These are phyloP conservation scores for Stenopsyche tienmushanensis DNA, from an alignment of 1,140 invertebrate genomes.

Conservation along the genomic window DNA sequence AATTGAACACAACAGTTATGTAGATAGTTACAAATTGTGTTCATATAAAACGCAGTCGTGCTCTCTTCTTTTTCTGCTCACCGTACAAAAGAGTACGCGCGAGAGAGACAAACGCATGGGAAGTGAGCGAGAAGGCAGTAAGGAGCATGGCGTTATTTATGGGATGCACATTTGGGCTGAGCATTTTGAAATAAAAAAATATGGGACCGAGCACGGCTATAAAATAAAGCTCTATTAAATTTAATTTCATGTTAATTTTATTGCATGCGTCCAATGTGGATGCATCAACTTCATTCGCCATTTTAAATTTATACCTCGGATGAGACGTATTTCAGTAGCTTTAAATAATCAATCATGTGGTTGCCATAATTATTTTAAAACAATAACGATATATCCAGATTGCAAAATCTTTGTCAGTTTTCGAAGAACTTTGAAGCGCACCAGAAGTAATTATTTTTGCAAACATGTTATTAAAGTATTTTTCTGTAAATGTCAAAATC, in stretches of 20 bases:
- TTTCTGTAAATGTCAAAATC: too few species aligned
- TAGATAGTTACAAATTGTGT: conserved; percentile 32
- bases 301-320: too few species aligned
- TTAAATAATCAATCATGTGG: too few species aligned
- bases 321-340: too few species aligned
- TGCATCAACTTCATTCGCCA: too few species aligned
- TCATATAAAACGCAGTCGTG: conserved; percentile 21
- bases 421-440: too few species aligned
- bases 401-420: too few species aligned
- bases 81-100: conserved; percentile 48
- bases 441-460: too few species aligned
- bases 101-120: conserved; percentile 47
- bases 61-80: conserved; percentile 28
- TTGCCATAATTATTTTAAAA: too few species aligned
- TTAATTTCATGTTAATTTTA: not conserved
- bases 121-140: conserved; percentile 47
- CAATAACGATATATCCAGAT: too few species aligned
- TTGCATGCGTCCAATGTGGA: too few species aligned
- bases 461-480: too few species aligned
- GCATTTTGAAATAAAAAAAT: conserved; percentile 53
- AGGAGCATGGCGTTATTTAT: conserved; percentile 54
- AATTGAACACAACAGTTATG: conserved; percentile 24
- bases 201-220: conserved; percentile 43
- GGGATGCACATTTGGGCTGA: conserved; percentile 56
- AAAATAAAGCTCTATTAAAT: conserved; percentile 35